Base-by-base conservation (phyloP, 1,140 invertebrate genomes). In the Tetramorium alpestre region DNA sequence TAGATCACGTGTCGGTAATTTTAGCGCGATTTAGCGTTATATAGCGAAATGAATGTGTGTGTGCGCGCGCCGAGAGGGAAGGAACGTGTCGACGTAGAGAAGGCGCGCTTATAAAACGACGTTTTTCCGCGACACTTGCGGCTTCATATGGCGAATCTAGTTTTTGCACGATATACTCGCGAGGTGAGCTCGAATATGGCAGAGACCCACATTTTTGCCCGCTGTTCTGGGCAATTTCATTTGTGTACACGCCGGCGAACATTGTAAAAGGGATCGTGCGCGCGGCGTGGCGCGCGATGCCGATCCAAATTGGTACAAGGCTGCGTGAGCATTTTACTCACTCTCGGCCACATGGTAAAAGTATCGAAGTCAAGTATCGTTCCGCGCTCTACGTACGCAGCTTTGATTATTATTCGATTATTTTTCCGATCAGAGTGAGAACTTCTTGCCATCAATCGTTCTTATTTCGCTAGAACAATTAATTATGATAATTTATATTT, bases 231-330 rank as follows among this genome's bases (percentile, higher is more conserved):
- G 49, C 64, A 56, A 90, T 91, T 91, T 88, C 85, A 90, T 80
- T 87, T 86, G 87, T 80, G 72, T 87, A 88, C 80, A 85, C 60
- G 58, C 38, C 33, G 58, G 58, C 77, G 85, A 44, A 75, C 72
- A 85, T 86, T 88, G 87, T 91, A 90, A 92, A 91, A 91, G 87
- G 75, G 89, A 90, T 85, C 87, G 88, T 49, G 51, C 33, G 70
- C 62, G 47, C 41, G 73, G 67, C 51, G 84, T 85, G 82, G 88
- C 86, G 85, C 62, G 58, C 73, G 64, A 44, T 64, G 70, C 81
- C 85, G 86, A 90, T 90, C 49, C 89, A 87, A 92, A 92, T 91
- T 90, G 85, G 91, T 90, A 92, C 90, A 92, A 92, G 91, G 91
- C 87, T 91, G 89, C 89, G 72, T 86, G 86, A 85, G 82, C 86